Evolutionary conservation across 2,113 vertebrate genomes (phyloP), one percentile per base, ranked within the genome.

Genomic region (Diadophis punctatus): DNA sequence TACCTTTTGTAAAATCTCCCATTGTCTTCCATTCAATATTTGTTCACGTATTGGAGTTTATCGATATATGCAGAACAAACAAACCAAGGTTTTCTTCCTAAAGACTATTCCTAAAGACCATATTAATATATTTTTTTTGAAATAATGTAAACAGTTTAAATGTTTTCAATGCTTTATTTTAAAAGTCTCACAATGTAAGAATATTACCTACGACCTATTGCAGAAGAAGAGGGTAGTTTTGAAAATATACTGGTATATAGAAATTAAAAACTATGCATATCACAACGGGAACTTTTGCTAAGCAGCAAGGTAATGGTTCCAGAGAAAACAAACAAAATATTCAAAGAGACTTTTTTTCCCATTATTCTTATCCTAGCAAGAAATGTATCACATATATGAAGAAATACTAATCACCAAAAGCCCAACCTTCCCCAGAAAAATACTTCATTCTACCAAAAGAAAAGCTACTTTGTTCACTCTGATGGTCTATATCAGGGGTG

Each of bases 251-350:
- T 3, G 18, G 18, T 56, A 92, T 85, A 63, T 80, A 49, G 0
- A 43, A 95, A 95, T 96, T 96, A 95, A 90, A 95, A 97, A 96
- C 94, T 94, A 94, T 90, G 94, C 96, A 95, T 55, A 46, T 90
- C 93, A 94, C 91, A 94, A 95, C 94, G 94, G 93, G 92, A 95
- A 60, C 0, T 46, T 87, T 93, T 90, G 80, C 87, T 89, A 84
- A 95, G 93, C 27, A 87, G 49, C 49, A 85, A 92, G 52, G 22
- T 87, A 86, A 46, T 22, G 30, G 34, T 30, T 92, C 63, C 56
- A 93, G 93, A 92, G 80, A 87, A 58, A 96, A 60, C 16, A 27
- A 53, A 52, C 4, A 56, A 34, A 51, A 86, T 86, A 27, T 86
- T 93, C 34, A 51, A 16, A 74, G 4, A 4, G 22, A 56, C n/a